Evolutionary conservation across 2,888 invertebrate genomes (phyloP).

Genomic region (Anthophora plumipes): DNA sequence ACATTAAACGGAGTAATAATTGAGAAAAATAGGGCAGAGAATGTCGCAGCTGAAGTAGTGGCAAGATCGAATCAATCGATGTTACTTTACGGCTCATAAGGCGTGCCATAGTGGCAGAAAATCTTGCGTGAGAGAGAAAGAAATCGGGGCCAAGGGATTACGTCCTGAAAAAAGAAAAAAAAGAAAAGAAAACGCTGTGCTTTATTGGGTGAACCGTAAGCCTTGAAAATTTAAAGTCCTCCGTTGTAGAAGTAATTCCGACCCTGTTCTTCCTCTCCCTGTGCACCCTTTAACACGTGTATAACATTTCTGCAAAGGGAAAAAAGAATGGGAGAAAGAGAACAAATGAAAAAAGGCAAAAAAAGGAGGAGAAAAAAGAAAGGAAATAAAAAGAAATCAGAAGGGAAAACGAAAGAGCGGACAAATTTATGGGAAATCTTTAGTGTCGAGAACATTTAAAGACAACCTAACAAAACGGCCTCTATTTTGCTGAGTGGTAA

Average conservation of each 20-base stretch:
- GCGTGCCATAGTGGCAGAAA: slow-evolving; percentile 2
- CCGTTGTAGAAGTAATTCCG: slow-evolving; percentile 33
- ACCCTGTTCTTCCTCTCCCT: background rate
- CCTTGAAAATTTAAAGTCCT: slow-evolving; percentile 39
- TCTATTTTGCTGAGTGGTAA: slow-evolving; percentile 57
- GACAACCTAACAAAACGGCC: slow-evolving; percentile 57
- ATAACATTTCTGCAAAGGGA: background rate
- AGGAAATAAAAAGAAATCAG: background rate
- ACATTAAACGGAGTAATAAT: background rate
- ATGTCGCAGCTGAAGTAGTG: background rate
- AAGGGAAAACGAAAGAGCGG: background rate
- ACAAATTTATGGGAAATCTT: slow-evolving; percentile 54
- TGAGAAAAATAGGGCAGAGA: background rate
- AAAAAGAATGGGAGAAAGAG: background rate
- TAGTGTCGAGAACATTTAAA: slow-evolving; percentile 57
- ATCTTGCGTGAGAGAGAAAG: slow-evolving; percentile 10
- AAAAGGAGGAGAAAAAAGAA: too few relatives aligned
- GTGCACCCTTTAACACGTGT: background rate
- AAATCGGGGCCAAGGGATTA: slow-evolving; percentile 48
- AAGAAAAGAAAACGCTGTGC: slow-evolving; percentile 21
- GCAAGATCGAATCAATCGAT: slow-evolving; percentile 12
- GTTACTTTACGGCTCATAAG: slow-evolving; percentile 31
- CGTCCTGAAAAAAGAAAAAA: slow-evolving; percentile 11
- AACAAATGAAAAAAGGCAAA: background rate
- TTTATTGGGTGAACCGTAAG: slow-evolving; percentile 42